phyloP scores from a whole-genome alignment of 2,113 vertebrate species.

The Campylomormyrus numenius region DNA sequence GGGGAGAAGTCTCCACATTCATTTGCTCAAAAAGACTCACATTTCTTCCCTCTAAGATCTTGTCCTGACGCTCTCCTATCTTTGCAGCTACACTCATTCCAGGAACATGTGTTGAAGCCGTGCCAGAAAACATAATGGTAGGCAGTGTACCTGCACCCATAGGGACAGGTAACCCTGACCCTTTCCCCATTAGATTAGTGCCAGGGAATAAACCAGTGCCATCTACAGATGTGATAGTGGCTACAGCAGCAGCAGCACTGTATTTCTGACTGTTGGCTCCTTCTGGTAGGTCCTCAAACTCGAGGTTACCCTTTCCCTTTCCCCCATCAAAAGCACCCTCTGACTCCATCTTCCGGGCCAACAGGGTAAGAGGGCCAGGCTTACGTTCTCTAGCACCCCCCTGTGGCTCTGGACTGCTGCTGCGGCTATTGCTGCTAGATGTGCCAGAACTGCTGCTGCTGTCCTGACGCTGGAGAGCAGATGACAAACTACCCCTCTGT shows the following conservation, averaged over 20 bases:
- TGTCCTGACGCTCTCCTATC: slow-evolving; percentile 40
- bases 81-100: not conserved
- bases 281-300: slow-evolving; percentile 40
- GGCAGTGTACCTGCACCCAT: not conserved
- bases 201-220: not conserved
- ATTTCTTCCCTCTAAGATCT: slow-evolving; percentile 40
- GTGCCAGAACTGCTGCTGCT: slow-evolving; percentile 63
- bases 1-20: not conserved
- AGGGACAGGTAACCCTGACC: not conserved
- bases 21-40: slow-evolving; percentile 20
- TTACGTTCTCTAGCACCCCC: slow-evolving; percentile 53
- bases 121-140: slow-evolving; percentile 9
- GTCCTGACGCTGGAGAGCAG: slow-evolving; percentile 48
- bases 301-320: slow-evolving; percentile 42
- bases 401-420: slow-evolving; percentile 65
- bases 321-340: slow-evolving; percentile 59
- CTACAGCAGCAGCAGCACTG: slow-evolving; percentile 42
- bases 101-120: not conserved
- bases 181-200: not conserved
- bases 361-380: slow-evolving; percentile 59
- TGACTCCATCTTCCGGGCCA: slow-evolving; percentile 64
- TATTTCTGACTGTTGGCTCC: slow-evolving; percentile 39
- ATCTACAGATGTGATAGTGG: slow-evolving; percentile 38
- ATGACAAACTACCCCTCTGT: slow-evolving; percentile 44
- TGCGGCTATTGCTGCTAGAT: slow-evolving; percentile 62